These are phyloP conservation scores for Clarias pachynema DNA, from an alignment of 2,797 vertebrate species.

Conservation along the genomic window DNA sequence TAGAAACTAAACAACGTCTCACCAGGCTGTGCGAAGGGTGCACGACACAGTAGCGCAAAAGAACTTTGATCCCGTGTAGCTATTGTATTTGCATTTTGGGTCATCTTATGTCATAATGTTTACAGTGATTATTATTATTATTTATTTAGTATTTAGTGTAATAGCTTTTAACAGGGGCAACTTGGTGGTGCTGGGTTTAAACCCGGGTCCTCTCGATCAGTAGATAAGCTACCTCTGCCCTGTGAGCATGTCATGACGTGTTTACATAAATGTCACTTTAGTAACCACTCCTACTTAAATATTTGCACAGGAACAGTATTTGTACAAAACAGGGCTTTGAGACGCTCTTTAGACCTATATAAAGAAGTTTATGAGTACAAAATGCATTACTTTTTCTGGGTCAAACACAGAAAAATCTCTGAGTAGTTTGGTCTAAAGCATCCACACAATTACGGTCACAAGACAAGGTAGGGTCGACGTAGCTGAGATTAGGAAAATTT, in stretches of 20 bases:
- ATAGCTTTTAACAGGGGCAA: not conserved
- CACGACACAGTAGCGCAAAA: conserved; percentile 94
- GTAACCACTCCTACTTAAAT: not conserved
- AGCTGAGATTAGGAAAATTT: not conserved
- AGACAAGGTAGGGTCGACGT: not conserved
- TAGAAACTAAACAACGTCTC: not conserved
- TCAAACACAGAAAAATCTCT: not conserved
- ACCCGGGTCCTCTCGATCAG: too few relatives aligned
- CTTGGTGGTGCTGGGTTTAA: too few relatives aligned
- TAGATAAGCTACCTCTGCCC: too few relatives aligned
- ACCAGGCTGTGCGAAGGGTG: conserved; percentile 87
- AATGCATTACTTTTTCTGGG: not conserved
- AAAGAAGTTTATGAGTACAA: not conserved
- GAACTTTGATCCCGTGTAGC: conserved; percentile 86
- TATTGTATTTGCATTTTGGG: not conserved
- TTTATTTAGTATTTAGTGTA: not conserved
- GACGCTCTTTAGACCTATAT: not conserved
- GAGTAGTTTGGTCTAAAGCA: not conserved
- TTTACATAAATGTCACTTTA: not conserved
- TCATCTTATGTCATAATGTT: not conserved
- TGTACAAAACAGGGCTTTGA: not conserved
- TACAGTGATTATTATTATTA: not conserved
- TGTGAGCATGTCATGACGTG: too few relatives aligned
- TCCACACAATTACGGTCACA: not conserved
- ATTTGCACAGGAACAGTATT: not conserved